These are phyloP conservation scores for Luehdorfia chinensis DNA, from an alignment of 1,140 invertebrate species.

Conservation along the genomic window DNA sequence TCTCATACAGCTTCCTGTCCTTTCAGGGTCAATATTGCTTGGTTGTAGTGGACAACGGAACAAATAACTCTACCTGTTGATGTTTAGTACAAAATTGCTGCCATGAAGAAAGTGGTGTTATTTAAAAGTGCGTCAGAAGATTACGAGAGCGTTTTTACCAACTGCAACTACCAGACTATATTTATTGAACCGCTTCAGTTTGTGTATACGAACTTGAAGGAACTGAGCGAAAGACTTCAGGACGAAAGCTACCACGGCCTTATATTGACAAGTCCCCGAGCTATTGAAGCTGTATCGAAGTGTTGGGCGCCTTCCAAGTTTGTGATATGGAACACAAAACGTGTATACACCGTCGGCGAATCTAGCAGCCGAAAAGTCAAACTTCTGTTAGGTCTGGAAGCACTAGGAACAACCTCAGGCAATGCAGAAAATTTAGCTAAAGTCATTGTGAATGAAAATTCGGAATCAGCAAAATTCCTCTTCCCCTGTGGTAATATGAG, in stretches of 20 bases:
- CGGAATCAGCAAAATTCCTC: slow-evolving; percentile 52
- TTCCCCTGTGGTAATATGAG: slow-evolving; percentile 77
- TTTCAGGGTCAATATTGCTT: slow-evolving; percentile 52
- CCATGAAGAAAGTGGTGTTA: slow-evolving; percentile 74
- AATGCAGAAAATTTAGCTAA: slow-evolving; percentile 74
- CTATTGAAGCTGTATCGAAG: slow-evolving; percentile 70
- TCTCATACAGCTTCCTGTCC: slow-evolving; percentile 35
- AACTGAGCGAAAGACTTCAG: slow-evolving; percentile 58
- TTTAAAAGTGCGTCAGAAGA: slow-evolving; percentile 78
- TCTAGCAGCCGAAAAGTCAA: slow-evolving; percentile 67
- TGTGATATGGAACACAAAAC: slow-evolving; percentile 70
- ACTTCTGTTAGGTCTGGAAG: slow-evolving; percentile 66
- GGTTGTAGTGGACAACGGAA: slow-evolving; percentile 27
- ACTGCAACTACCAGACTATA: slow-evolving; percentile 64
- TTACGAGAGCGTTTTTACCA: slow-evolving; percentile 66
- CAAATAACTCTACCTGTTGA: slow-evolving; percentile 29
- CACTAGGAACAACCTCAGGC: slow-evolving; percentile 70
- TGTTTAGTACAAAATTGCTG: slow-evolving; percentile 12
- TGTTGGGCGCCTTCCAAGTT: slow-evolving; percentile 66
- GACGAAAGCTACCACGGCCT: slow-evolving; percentile 72
- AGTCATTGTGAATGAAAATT: slow-evolving; percentile 66
- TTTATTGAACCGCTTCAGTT: slow-evolving; percentile 78
- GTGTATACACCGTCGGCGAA: slow-evolving; percentile 76
- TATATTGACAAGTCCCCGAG: slow-evolving; percentile 76
- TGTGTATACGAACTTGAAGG: slow-evolving; percentile 60